phyloP scores from a whole-genome alignment of 2,797 vertebrate species.

The Micropoecilia bifurca region DNA sequence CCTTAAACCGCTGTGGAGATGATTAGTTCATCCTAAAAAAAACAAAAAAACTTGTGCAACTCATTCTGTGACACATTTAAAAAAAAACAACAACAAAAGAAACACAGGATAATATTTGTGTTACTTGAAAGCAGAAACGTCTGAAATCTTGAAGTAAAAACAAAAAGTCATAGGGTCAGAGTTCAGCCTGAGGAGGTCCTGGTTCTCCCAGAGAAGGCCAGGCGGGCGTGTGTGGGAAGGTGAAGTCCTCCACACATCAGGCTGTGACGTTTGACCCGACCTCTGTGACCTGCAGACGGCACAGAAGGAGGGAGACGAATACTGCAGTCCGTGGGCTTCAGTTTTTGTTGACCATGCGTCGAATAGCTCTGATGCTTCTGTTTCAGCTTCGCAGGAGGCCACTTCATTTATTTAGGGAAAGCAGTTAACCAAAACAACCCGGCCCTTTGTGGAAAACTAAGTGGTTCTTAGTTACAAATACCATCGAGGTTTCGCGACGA shows the following conservation, averaged over 20 bases:
- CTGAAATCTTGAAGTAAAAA: constrained; percentile 14
- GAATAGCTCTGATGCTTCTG: neutral
- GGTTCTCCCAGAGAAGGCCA: constrained; percentile 33
- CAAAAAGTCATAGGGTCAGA: constrained; percentile 45
- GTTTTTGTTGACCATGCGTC: neutral
- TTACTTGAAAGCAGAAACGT: constrained; percentile 16
- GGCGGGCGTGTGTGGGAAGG: neutral
- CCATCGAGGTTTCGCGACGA: neutral
- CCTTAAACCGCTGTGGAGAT: constrained; percentile 61
- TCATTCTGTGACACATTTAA: constrained; percentile 10
- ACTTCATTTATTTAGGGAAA: no score
- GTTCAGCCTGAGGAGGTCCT: constrained; percentile 37
- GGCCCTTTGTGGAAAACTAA: neutral
- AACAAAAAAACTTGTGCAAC: constrained; percentile 18
- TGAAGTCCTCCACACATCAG: constrained; percentile 15
- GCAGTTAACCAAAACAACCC: neutral
- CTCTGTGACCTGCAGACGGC: constrained; percentile 22
- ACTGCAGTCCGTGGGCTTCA: neutral
- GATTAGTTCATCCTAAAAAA: constrained; percentile 44
- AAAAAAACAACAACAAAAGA: neutral
- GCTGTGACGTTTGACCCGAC: constrained; percentile 32
- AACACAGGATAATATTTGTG: neutral
- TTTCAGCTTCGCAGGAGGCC: neutral
- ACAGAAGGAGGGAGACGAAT: constrained; percentile 1
- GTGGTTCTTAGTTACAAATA: neutral